Percentiles rank a stretch among this genome's conserved stretches.
phyloP scores from a whole-genome alignment of 2,888 invertebrate species.

The Nephrotoma flavescens region DNA sequence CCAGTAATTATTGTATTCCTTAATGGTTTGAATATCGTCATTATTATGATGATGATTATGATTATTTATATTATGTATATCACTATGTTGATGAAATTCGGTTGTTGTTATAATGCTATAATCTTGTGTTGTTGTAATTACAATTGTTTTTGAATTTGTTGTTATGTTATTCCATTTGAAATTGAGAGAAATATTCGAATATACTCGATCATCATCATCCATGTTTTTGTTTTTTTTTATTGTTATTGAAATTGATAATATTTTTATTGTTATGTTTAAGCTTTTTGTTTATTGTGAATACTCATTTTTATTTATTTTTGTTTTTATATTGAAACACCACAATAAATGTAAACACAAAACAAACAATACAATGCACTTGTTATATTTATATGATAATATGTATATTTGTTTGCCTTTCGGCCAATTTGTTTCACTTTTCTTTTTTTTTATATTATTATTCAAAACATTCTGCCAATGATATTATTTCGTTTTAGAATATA shows the following conservation, averaged over 20 bases:
- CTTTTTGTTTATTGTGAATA: not conserved
- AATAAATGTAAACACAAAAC: not conserved
- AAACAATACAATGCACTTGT: not conserved
- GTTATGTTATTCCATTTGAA: not conserved
- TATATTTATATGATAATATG: not conserved
- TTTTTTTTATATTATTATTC: not conserved
- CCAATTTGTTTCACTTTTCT: not conserved
- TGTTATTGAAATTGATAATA: not conserved
- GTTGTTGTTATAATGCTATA: not conserved
- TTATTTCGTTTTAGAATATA: not conserved
- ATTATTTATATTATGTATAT: not conserved
- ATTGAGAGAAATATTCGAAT: not conserved
- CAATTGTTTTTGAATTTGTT: not conserved
- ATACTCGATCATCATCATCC: not conserved
- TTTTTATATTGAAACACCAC: not conserved
- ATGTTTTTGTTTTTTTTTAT: not conserved
- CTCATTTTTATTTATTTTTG: not conserved
- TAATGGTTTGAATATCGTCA: not conserved
- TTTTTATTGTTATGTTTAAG: not conserved
- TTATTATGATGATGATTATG: not conserved
- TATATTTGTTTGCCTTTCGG: not conserved
- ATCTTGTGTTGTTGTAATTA: not conserved
- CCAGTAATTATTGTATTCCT: conserved; percentile 58
- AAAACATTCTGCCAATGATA: not conserved
- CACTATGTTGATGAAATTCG: not conserved